Evolutionary conservation across 2,888 invertebrate species (phyloP).

Genomic region (Drosophila differens): DNA sequence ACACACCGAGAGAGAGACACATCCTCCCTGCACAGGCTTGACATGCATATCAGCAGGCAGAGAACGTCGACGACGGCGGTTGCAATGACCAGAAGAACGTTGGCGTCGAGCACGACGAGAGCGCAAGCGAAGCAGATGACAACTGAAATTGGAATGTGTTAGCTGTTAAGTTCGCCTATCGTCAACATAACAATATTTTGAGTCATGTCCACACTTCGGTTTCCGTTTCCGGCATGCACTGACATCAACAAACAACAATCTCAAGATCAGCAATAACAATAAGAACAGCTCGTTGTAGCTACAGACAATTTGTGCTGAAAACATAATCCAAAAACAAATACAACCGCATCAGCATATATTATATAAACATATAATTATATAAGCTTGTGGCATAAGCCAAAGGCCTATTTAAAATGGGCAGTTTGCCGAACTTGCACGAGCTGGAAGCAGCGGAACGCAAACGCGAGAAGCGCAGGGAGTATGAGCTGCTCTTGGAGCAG

Average conservation of each 20-base stretch:
- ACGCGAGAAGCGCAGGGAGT: conserved; percentile 83
- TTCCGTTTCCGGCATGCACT: conserved; percentile 50
- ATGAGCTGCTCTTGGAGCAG: conserved; percentile 80
- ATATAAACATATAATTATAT: not conserved
- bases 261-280: conserved; percentile 1
- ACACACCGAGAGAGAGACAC: not conserved
- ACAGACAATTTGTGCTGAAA: not conserved
- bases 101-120: conserved; percentile 24
- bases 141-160: conserved; percentile 16
- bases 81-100: conserved; percentile 12
- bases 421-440: conserved; percentile 89
- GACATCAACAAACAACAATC: conserved; percentile 18
- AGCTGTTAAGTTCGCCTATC: conserved; percentile 24
- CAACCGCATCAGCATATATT: not conserved
- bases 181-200: conserved; percentile 20
- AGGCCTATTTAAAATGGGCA: conserved; percentile 86
- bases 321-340: not conserved
- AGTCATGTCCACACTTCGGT: conserved; percentile 34
- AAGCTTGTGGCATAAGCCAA: conserved; percentile 14
- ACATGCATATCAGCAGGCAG: conserved; percentile 24
- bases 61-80: conserved; percentile 1
- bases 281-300: conserved; percentile 5
- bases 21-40: conserved; percentile 2
- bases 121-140: conserved; percentile 37
- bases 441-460: conserved; percentile 86